These are phyloP conservation scores for Drosophila nikananu DNA, from an alignment of 1,140 invertebrate genomes.

Conservation along the genomic window DNA sequence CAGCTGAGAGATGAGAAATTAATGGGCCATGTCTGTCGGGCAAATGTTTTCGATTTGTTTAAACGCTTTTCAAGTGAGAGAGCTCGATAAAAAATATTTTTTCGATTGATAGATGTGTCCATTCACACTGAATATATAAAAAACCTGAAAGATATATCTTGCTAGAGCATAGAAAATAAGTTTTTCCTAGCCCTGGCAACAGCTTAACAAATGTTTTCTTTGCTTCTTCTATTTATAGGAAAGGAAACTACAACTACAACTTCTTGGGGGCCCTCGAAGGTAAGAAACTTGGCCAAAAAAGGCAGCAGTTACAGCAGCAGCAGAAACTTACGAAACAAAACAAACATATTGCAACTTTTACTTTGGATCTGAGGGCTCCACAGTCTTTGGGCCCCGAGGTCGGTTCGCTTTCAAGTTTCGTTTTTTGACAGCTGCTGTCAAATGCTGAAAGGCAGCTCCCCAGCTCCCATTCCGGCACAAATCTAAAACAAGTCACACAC, in stretches of 20 bases:
- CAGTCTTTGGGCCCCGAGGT: conserved; percentile 65
- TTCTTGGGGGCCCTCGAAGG: conserved; percentile 27
- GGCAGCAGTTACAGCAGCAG: conserved; percentile 18
- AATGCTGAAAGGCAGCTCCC: conserved; percentile 78
- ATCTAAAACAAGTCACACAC: conserved; percentile 79
- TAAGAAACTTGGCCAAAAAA: conserved; percentile 52
- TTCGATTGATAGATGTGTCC: conserved; percentile 36
- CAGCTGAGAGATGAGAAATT: conserved; percentile 53
- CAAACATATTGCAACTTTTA: conserved; percentile 73
- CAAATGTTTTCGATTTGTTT: conserved; percentile 79
- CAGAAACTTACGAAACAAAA: conserved; percentile 52
- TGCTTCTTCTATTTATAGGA: conserved; percentile 40
- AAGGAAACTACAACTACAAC: conserved; percentile 34
- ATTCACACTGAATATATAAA: conserved; percentile 14
- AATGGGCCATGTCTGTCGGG: conserved; percentile 67
- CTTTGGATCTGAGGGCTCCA: conserved; percentile 56
- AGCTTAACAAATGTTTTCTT: conserved; percentile 33
- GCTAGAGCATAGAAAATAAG: conserved; percentile 16
- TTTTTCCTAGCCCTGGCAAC: conserved; percentile 9
- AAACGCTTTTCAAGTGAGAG: conserved; percentile 46
- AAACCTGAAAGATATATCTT: conserved; percentile 1
- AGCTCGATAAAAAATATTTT: conserved; percentile 33
- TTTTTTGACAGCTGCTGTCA: conserved; percentile 83
- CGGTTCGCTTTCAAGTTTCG: conserved; percentile 78
- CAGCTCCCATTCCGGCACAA: conserved; percentile 67